Conservation (phyloP, 2,888 invertebrate genomes). For the Macaria notata region DNA sequence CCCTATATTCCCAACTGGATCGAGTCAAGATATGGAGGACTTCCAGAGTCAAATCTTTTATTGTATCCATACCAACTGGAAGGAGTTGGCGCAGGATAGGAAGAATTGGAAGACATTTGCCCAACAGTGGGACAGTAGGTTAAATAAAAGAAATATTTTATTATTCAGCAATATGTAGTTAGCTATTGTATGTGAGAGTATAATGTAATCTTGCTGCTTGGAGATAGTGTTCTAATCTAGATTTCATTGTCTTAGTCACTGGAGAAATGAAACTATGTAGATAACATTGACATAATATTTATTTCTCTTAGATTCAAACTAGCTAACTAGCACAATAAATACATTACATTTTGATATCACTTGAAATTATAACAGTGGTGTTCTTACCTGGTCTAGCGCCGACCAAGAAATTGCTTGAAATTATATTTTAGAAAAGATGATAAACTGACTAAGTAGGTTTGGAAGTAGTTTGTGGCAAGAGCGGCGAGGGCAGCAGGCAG, state of each 20-base stretch:
- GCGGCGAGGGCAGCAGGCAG: constrained; percentile 81
- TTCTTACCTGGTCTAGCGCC: constrained; percentile 36
- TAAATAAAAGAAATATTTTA: too few species aligned
- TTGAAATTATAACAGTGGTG: constrained; percentile 28
- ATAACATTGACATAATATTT: constrained; percentile 13
- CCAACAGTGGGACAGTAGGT: too few species aligned
- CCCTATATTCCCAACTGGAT: too few species aligned
- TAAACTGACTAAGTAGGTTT: constrained; percentile 44
- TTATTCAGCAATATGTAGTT: too few species aligned
- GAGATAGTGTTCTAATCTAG: not conserved
- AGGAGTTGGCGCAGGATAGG: too few species aligned
- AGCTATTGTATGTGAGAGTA: not conserved
- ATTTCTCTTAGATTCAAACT: constrained; percentile 22
- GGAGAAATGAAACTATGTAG: not conserved
- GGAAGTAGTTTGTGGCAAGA: constrained; percentile 74
- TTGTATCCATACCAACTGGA: too few species aligned
- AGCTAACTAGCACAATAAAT: constrained; percentile 36
- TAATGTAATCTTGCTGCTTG: constrained; percentile 1
- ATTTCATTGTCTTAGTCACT: too few species aligned
- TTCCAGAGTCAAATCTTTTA: too few species aligned
- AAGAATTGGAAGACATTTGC: too few species aligned
- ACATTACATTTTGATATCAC: constrained; percentile 34
- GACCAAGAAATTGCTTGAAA: constrained; percentile 32
- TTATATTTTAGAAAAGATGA: constrained; percentile 11
- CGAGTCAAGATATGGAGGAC: too few species aligned